Evolutionary conservation across 2,888 invertebrate genomes (phyloP).

Genomic region (Pristionchus mayeri): DNA sequence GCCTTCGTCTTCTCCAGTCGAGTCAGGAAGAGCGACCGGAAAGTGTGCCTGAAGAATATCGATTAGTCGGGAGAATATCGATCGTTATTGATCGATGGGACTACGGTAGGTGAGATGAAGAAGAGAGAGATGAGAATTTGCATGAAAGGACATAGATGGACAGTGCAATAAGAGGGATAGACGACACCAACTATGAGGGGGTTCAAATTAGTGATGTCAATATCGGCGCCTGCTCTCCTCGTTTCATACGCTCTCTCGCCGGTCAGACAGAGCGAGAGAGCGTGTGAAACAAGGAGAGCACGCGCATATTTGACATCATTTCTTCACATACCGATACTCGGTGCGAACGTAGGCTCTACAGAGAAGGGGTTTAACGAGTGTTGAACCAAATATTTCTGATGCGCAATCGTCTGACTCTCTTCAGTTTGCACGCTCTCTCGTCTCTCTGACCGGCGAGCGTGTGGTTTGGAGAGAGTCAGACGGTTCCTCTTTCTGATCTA

Average conservation of each 20-base stretch:
- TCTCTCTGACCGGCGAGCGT: neutral
- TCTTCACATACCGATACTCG: constrained; percentile 6
- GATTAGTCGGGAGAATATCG: neutral
- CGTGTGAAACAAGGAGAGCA: neutral
- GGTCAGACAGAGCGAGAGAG: too few species aligned
- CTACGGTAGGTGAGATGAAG: neutral
- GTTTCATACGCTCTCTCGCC: neutral
- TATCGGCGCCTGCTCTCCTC: neutral
- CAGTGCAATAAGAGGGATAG: too few species aligned
- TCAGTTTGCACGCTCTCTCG: too few species aligned
- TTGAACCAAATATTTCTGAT: too few species aligned
- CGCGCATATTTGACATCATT: neutral
- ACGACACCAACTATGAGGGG: neutral
- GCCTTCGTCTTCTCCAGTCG: constrained; percentile 26
- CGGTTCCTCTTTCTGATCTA: neutral
- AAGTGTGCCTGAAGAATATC: constrained; percentile 21
- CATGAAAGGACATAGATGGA: too few species aligned
- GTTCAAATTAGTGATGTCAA: neutral
- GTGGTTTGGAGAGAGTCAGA: neutral
- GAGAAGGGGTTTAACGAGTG: neutral
- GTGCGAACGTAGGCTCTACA: constrained; percentile 42
- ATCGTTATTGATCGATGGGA: constrained; percentile 9
- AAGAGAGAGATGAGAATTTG: too few species aligned
- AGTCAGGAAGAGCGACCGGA: constrained; percentile 37
- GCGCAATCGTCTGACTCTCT: too few species aligned